Base-by-base conservation (phyloP, 2,113 vertebrate genomes). In the Macaca nemestrina region DNA sequence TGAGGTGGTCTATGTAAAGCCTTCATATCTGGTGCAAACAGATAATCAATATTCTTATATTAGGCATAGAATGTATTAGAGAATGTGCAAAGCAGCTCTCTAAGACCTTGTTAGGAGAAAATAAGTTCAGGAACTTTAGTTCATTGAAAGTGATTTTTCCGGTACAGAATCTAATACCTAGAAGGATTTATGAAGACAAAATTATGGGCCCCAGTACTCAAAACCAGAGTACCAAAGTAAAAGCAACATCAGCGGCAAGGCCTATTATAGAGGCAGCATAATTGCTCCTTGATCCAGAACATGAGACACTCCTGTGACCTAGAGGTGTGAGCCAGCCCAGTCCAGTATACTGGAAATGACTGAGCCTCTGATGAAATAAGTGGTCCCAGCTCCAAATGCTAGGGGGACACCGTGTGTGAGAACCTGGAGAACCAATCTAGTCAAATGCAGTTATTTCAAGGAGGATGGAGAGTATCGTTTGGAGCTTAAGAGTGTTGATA, bases 301-400 rank as follows among this genome's bases (percentile, higher is more conserved):
- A 67, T 1, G 10, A 38, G 22, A 75, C 18, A 11, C 22, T 9
- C 32, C 23, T 1, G 0, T 25, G 17, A 9, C 14, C 8, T 55
- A 40, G 30, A 88, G 16, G 6, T 7, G 3, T 32, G 38, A 76
- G 22, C 5, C 48, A 85, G 27, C 3, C 20, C 20, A 11, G 0
- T 11, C 8, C 11, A 27, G 4, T 16, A 8, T 22, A 27, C 35
- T 79, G 8, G n/a, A 73, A 81, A 5, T 23, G 22, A 13, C 1
- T 27, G 35, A 50, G 3, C 8, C 18, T 57, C 57, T 76, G 64
- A 52, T 84, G 17, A 59, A 16, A 23, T 88, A 50, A 83, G 32
- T 83, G 70, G 16, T 8, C 35, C 11, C 40, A 18, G 5, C 11
- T 76, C 30, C 23, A 59, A 91, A 32, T 59, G 32, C 8, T 38